Evolutionary conservation across 2,113 vertebrate genomes (phyloP), one percentile per base, ranked within the genome.

Genomic region (Pholis gunnellus): DNA sequence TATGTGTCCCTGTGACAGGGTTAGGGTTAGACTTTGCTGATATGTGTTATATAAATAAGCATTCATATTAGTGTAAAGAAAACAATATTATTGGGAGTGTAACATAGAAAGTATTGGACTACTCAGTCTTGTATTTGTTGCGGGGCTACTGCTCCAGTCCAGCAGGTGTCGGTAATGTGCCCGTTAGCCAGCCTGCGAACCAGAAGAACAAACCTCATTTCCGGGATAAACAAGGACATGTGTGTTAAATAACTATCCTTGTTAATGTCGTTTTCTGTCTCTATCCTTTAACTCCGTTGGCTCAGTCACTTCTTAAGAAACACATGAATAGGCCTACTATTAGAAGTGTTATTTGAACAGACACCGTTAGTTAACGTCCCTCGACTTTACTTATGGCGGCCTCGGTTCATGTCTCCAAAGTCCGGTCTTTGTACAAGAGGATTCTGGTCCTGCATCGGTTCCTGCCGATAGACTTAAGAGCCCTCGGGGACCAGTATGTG

Each of bases 401-500:
- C 40, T 2, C 86, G 3, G 79, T 72, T 20, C 95, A 97, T 1
- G 88, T 95, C 0, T 94, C 86, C 0, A 90, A 74, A 14, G 96
- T 97, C 11, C 93, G 94, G 1, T 50, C 86, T 0, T 44, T 99
- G 22, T 98, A 97, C 78, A 96, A 95, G 87, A 94, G 95, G 74
- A 91, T 99, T 25, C 92, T 98, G 79, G 78, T 92, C 60, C 91
- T 98, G 70, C 98, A 98, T 59, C 95, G 95, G 2, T 94, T 92
- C 69, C 89, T 99, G 88, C 97, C 97, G 0, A 66, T 96, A 14
- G 95, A 97, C 17, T 82, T 99, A 46, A 93, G 93, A 76, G 94
- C 94, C 11, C 90, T 99, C 20, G 97, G 97, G 0, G 97, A 98
- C 75, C 96, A 95, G 86, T 99, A 99, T 50, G 97, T 97, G 66